These are phyloP conservation scores for Arizona elegans DNA, from an alignment of 2,113 vertebrate genomes.

Conservation along the genomic window DNA sequence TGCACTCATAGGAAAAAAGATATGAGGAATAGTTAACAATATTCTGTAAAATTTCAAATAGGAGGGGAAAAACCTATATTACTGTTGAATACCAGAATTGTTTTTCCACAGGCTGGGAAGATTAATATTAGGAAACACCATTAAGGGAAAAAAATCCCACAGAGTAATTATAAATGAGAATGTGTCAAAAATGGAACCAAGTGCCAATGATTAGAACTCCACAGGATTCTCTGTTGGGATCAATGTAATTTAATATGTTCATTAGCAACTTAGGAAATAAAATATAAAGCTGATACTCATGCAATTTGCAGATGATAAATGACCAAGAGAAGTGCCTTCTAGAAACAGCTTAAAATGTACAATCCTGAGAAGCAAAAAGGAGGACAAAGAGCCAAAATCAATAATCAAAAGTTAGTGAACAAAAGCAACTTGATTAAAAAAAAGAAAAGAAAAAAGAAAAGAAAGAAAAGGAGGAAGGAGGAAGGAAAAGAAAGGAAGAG, in stretches of 20 bases:
- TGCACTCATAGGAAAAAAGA: conserved; percentile 10
- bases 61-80: neutral
- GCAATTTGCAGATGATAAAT: conserved; percentile 9
- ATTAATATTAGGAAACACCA: neutral
- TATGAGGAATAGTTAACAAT: neutral
- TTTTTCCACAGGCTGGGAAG: neutral
- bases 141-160: conserved; percentile 12
- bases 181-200: neutral
- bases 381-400: neutral
- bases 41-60: conserved; percentile 19
- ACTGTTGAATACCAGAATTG: neutral
- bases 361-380: neutral
- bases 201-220: neutral
- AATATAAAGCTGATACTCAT: neutral
- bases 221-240: neutral
- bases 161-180: neutral
- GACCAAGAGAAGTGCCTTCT: neutral
- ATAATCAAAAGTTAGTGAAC: neutral
- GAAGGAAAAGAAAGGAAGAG: too few species aligned
- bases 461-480: too few species aligned
- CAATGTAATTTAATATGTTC: conserved; percentile 23
- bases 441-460: neutral
- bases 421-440: neutral
- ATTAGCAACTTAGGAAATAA: conserved; percentile 8
- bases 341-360: neutral